Evolutionary conservation across 2,113 vertebrate species (phyloP).

Genomic region (Psilopogon haemacephalus): DNA sequence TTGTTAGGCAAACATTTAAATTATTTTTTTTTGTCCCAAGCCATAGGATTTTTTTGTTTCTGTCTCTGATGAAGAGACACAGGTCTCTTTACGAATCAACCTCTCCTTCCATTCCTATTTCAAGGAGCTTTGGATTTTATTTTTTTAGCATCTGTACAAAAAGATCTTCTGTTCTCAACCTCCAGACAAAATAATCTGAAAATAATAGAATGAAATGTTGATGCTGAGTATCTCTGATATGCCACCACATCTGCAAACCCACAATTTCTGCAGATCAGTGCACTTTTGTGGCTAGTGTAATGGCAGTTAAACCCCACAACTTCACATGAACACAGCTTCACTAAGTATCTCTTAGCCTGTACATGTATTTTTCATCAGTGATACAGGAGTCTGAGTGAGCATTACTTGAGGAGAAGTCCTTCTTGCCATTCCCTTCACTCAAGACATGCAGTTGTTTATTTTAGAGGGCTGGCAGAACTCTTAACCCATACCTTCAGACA

Average conservation of each 20-base stretch:
- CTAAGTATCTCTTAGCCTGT: neutral
- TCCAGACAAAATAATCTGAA: neutral
- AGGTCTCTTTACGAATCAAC: neutral
- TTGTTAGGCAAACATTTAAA: neutral
- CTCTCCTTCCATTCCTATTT: neutral
- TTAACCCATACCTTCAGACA: neutral
- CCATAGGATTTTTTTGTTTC: neutral
- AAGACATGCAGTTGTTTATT: neutral
- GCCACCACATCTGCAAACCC: neutral
- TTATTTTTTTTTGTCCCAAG: neutral
- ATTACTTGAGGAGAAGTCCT: neutral
- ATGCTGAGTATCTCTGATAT: neutral
- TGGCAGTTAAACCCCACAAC: neutral
- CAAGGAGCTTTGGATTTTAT: neutral
- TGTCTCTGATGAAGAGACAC: neutral
- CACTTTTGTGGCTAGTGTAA: neutral
- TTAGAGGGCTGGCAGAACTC: neutral
- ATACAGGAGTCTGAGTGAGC: neutral
- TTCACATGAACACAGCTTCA: neutral
- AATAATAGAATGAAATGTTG: neutral
- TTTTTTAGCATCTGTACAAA: neutral
- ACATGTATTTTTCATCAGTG: neutral
- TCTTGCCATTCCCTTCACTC: neutral
- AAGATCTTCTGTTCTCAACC: neutral
- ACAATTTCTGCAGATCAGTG: neutral